A percentile compares a stretch with the other conserved stretches of the same genome.
phyloP scores from a whole-genome alignment of 2,888 invertebrate genomes.

The Leptopilina myrica region DNA sequence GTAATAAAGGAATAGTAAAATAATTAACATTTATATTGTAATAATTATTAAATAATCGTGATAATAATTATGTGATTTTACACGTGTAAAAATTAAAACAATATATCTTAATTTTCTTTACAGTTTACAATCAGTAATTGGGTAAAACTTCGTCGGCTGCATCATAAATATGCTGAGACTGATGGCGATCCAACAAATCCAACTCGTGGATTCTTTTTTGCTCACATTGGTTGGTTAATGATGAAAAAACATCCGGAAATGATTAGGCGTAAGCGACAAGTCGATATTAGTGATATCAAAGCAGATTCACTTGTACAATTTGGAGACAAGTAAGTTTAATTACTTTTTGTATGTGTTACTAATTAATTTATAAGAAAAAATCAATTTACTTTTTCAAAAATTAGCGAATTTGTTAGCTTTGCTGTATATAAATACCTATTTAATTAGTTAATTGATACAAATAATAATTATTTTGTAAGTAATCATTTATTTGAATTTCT shows the following conservation, averaged over 20 bases:
- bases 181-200: constrained; percentile 90
- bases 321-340: constrained; percentile 83
- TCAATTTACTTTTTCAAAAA: too few relatives aligned
- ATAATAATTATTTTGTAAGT: too few relatives aligned
- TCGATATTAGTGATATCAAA: constrained; percentile 89
- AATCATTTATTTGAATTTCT: too few relatives aligned
- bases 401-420: too few relatives aligned
- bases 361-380: neutral
- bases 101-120: constrained; percentile 41
- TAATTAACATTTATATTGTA: too few relatives aligned
- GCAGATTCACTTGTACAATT: constrained; percentile 87
- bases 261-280: constrained; percentile 83
- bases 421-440: too few relatives aligned
- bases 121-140: constrained; percentile 85
- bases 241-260: constrained; percentile 93
- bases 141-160: constrained; percentile 87
- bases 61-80: too few relatives aligned
- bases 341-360: neutral
- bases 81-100: neutral
- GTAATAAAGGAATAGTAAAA: too few relatives aligned
- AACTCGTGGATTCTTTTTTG: constrained; percentile 91
- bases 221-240: constrained; percentile 96
- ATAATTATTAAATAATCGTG: too few relatives aligned
- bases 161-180: constrained; percentile 83
- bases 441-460: too few relatives aligned